phyloP scores from a whole-genome alignment of 2,797 vertebrate species.

The Aeoliscus strigatus region DNA sequence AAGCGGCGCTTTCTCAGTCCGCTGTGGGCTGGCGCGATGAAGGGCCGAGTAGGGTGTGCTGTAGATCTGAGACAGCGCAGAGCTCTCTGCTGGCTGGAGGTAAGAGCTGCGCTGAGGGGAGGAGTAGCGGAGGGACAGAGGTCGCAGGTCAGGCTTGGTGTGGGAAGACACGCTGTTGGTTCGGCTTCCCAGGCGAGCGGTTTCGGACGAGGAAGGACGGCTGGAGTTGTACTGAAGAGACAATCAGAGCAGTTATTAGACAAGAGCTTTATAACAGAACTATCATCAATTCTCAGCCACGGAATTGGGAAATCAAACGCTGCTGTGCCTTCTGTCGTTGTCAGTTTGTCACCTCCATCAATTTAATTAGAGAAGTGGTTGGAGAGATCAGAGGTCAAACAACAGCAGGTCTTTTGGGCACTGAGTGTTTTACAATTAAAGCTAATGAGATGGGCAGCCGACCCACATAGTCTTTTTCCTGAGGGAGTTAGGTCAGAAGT shows the following conservation, averaged over 20 bases:
- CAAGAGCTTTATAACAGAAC: conserved; percentile 8
- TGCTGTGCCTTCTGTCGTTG: neutral
- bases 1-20: conserved; percentile 71
- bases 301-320: neutral
- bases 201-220: conserved; percentile 58
- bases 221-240: conserved; percentile 69
- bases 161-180: conserved; percentile 77
- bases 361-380: conserved; percentile 20
- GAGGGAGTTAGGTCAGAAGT: conserved; percentile 40
- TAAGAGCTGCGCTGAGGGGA: conserved; percentile 65
- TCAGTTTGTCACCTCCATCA: conserved; percentile 5
- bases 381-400: conserved; percentile 29
- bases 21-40: conserved; percentile 40
- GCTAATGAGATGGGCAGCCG: conserved; percentile 36
- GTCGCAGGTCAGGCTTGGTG: conserved; percentile 63
- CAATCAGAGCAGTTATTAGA: conserved; percentile 29
- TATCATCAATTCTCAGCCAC: neutral
- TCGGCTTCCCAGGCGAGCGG: conserved; percentile 70
- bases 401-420: conserved; percentile 29
- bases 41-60: conserved; percentile 72
- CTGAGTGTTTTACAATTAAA: conserved; percentile 28
- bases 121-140: conserved; percentile 66
- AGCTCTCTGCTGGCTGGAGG: conserved; percentile 50
- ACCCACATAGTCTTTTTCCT: conserved; percentile 16
- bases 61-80: conserved; percentile 70